Base-by-base conservation (phyloP, 2,888 invertebrate genomes). In the Zhuqinia jingwanae region DNA sequence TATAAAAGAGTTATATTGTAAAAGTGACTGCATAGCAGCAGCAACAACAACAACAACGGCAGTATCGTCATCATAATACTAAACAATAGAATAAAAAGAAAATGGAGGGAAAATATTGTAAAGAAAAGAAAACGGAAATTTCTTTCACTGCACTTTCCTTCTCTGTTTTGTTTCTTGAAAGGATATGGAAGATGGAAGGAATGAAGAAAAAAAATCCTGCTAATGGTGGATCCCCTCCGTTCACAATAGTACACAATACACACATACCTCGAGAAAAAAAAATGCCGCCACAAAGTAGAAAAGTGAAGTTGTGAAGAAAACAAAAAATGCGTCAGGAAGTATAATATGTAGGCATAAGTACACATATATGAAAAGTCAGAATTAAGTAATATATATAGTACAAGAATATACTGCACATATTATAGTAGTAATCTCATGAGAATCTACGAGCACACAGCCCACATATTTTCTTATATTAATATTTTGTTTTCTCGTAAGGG, bases 81-180 rank as follows among this genome's bases (percentile, higher is more conserved):
- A 73, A 73, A 50, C 50, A 73, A 50, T 73, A 17, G 13, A 20
- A 50, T 15, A 36, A 3, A 36, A 3, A 56, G 25, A 8, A 17
- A 60, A 50, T 17, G 60, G 58, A 13, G 25, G 27, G 27, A 58
- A 68, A 70, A 70, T 80, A 68, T 70, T 70, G 80, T 58, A 70
- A 80, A 80, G 80, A 53, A 80, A n/a, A n/a, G n/a, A n/a, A n/a
- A n/a, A 50, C 80, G 80, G 80, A 80, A 80, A 45, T 80, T 27
- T 70, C 70, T 70, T 42, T 68, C 70, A 70, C 70, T 42, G 36
- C 58, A 70, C 80, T 80, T 80, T 80, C 80, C 79, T 53, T 36
- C 15, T 50, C 27, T 70, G 30, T 45, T 53, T 80, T 63, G 56
- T 56, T 65, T 65, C 50, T 47, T 27, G 63, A 79, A 50, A 65